These are phyloP conservation scores for Scrobipalpa atriplicella DNA, from an alignment of 2,888 invertebrate genomes.

Conservation along the genomic window DNA sequence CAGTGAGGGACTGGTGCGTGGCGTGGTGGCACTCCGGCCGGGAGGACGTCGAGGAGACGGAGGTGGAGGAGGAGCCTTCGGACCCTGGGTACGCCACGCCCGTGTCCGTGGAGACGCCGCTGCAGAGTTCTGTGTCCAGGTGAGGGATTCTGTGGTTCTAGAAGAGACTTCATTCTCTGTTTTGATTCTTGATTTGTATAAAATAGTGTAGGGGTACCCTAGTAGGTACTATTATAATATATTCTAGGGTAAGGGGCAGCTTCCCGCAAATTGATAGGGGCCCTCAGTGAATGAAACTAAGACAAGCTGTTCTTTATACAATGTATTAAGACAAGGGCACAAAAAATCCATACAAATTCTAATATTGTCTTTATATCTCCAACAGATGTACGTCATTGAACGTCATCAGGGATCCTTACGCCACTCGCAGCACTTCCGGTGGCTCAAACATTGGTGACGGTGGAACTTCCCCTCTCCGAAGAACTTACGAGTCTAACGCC, in stretches of 20 bases:
- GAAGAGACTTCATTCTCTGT: too few species aligned
- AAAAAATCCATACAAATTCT: not conserved
- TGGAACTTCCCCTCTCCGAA: constrained; percentile 75
- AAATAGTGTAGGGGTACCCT: too few species aligned
- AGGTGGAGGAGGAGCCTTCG: constrained; percentile 90
- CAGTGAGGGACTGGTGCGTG: constrained; percentile 90
- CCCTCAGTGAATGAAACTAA: too few species aligned
- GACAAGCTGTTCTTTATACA: too few species aligned
- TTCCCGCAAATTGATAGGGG: too few species aligned
- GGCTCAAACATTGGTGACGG: constrained; percentile 70
- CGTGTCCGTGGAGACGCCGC: constrained; percentile 92
- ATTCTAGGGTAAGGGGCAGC: too few species aligned
- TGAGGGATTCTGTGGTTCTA: constrained; percentile 44
- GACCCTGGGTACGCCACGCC: constrained; percentile 90
- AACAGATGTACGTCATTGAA: constrained; percentile 91
- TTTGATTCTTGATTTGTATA: too few species aligned
- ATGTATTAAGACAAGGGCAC: not conserved
- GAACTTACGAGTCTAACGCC: constrained; percentile 69
- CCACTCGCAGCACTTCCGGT: constrained; percentile 78
- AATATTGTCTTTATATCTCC: not conserved
- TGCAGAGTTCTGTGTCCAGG: constrained; percentile 93
- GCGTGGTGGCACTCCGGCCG: constrained; percentile 96
- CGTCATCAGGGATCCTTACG: constrained; percentile 89
- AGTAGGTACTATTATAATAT: too few species aligned
- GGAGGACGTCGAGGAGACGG: constrained; percentile 91